Percentiles rank a stretch among this genome's conserved stretches.
phyloP scores from a whole-genome alignment of 2,888 invertebrate genomes.

The Tupiocoris notatus region DNA sequence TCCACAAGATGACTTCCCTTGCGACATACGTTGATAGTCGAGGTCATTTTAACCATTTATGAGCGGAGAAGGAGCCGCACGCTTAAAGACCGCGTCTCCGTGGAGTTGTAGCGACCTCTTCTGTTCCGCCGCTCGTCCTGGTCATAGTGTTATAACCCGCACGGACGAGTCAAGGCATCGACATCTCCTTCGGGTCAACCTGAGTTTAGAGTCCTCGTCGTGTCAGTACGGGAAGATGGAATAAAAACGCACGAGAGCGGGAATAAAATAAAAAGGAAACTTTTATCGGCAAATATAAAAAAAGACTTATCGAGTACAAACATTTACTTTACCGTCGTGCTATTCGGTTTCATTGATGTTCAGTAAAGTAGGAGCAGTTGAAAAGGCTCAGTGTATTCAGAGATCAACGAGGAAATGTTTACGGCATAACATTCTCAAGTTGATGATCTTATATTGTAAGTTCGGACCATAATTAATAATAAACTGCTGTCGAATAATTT shows the following conservation, averaged over 20 bases:
- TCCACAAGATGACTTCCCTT: too few relatives aligned
- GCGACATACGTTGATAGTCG: background rate
- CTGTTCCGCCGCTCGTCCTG: background rate
- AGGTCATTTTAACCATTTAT: background rate
- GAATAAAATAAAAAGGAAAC: background rate
- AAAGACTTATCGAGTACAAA: too few relatives aligned
- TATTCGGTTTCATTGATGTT: too few relatives aligned
- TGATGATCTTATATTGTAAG: too few relatives aligned
- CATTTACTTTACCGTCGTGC: too few relatives aligned
- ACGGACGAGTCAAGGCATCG: background rate
- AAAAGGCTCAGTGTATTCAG: too few relatives aligned
- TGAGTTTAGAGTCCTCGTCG: background rate
- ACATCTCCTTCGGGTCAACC: background rate
- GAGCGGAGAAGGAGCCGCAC: background rate
- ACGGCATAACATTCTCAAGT: too few relatives aligned
- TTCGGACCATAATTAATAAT: too few relatives aligned
- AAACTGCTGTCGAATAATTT: too few relatives aligned
- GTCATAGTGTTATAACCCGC: background rate
- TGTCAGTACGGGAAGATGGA: background rate
- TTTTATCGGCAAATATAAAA: background rate
- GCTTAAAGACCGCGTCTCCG: background rate
- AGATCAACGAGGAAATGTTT: too few relatives aligned
- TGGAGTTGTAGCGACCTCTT: background rate
- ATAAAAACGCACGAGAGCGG: background rate
- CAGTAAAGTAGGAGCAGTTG: too few relatives aligned